These are phyloP conservation scores for Ellobius talpinus DNA, from an alignment of 2,113 vertebrate species.

Conservation along the genomic window DNA sequence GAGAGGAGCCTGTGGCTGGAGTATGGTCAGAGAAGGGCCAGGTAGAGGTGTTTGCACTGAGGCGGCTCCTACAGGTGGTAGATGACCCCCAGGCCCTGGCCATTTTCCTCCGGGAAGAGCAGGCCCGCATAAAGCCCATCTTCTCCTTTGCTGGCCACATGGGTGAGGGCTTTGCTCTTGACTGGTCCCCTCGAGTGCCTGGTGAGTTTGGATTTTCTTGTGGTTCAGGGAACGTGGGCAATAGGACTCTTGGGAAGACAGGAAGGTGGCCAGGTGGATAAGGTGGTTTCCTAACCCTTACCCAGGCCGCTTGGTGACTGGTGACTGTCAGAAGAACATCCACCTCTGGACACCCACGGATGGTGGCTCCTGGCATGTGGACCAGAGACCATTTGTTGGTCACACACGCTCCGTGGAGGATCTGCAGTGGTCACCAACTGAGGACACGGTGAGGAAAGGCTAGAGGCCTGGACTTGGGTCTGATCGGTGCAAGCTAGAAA, in stretches of 20 bases:
- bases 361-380: conserved; percentile 92
- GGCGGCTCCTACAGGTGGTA: conserved; percentile 89
- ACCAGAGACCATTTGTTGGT: conserved; percentile 93
- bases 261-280: too few relatives aligned
- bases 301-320: conserved; percentile 91
- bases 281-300: not conserved
- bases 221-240: not conserved
- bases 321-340: conserved; percentile 95
- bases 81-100: conserved; percentile 90
- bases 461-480: not conserved
- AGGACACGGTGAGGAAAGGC: conserved; percentile 90
- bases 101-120: conserved; percentile 88
- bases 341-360: conserved; percentile 93
- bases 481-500: too few relatives aligned
- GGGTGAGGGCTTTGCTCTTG: conserved; percentile 93
- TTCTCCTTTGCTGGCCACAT: conserved; percentile 94
- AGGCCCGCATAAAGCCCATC: conserved; percentile 89
- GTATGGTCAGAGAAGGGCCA: conserved; percentile 95
- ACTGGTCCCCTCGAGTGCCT: conserved; percentile 93
- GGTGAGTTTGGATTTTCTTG: conserved; percentile 82
- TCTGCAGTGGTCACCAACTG: conserved; percentile 95
- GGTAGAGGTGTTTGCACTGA: conserved; percentile 92
- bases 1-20: conserved; percentile 88
- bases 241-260: not conserved
- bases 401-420: conserved; percentile 94